Base-by-base conservation (phyloP, 1,140 invertebrate species). In the Tribolium castaneum region DNA sequence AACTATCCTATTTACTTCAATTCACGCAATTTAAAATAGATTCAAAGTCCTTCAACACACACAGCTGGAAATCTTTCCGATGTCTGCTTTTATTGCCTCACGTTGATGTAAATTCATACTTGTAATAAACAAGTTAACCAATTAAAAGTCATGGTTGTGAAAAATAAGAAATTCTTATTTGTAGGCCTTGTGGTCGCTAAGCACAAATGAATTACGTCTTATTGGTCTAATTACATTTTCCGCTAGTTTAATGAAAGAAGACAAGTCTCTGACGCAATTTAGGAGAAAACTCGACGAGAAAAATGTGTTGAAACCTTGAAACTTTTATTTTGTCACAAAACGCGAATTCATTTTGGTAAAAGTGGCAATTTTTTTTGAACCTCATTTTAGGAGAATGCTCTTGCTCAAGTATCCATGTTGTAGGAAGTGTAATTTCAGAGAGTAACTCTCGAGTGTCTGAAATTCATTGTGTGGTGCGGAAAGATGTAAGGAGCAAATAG, bases 1-100 rank as follows among this genome's bases (percentile, higher is more conserved):
- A 62, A 62, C 22, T 66, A 66, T 13, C 59, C 34, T 35, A 66
- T 66, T 66, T 66, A 66, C 34, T 66, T 35, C 59, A 66, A 66
- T 66, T 35, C 14, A 66, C 59, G 13, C 59, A 66, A 22, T 59
- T 25, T 66, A 66, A 66, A 66, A 35, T 9, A 30, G 59, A 66
- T 66, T 66, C 30, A 66, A 66, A 59, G 13, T 22, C 3, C 22
- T 59, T 56, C 16, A 12, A 56, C 52, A 16, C 6, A 62, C 30
- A 10, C 14, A 62, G 22, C 13, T 16, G 10, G 22, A 62, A 62
- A 10, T 62, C 56, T 62, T 13, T 13, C 19, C 5, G 25, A 14
- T 50, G 10, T 50, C 13, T 50, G 49, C 9, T 50, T 50, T 50
- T 50, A 30, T 5, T 30, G 25, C 25, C 5, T 30, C 6, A 30